These are phyloP conservation scores for Sinocyclocheilus grahami DNA, from an alignment of 2,113 vertebrate genomes.

Conservation along the genomic window DNA sequence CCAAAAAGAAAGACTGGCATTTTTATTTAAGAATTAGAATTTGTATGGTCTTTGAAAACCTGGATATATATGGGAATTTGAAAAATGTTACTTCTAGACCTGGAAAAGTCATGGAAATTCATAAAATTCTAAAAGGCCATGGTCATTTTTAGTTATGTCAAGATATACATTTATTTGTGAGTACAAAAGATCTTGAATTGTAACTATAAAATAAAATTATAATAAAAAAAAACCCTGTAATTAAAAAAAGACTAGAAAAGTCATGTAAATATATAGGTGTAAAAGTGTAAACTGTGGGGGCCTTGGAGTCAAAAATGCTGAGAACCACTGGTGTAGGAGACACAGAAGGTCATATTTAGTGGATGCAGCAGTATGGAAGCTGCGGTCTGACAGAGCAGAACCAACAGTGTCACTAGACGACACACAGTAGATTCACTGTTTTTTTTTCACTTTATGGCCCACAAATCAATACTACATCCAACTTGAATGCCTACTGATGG, in stretches of 20 bases:
- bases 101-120: neutral
- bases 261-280: neutral
- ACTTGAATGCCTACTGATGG: slow-evolving; percentile 8
- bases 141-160: no score
- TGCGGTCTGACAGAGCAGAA: slow-evolving; percentile 8
- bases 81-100: neutral
- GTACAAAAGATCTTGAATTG: neutral
- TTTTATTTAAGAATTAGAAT: neutral
- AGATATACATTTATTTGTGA: neutral
- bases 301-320: neutral
- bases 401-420: slow-evolving; percentile 2
- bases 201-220: no score
- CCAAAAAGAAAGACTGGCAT: neutral
- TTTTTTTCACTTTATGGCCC: neutral
- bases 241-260: no score
- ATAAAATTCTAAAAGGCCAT: neutral
- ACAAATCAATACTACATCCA: slow-evolving; percentile 18
- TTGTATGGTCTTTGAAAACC: neutral
- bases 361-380: slow-evolving; percentile 4
- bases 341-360: slow-evolving; percentile 20
- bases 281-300: neutral
- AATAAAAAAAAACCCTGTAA: no score
- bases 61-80: neutral
- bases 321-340: slow-evolving; percentile 16
- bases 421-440: neutral